Conservation (phyloP, 2,888 invertebrate genomes). For the Andrena fulva region DNA sequence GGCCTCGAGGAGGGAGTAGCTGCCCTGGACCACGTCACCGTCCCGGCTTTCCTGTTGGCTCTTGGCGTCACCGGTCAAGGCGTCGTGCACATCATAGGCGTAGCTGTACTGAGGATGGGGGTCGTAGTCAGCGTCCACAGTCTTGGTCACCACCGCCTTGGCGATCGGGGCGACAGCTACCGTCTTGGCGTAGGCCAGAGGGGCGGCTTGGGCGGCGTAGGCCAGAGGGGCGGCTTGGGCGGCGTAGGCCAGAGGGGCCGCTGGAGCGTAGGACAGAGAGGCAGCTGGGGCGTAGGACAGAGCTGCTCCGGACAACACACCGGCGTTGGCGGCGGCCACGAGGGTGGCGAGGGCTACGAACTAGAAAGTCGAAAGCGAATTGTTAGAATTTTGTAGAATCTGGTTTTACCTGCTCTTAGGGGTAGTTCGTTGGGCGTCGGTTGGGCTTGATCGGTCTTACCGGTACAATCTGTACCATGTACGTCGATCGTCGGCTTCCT, state of each 20-base stretch:
- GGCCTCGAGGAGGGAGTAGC: conserved; percentile 84
- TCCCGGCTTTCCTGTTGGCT: conserved; percentile 80
- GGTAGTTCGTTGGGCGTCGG: neutral
- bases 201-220: conserved; percentile 25
- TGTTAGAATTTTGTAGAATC: neutral
- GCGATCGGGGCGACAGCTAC: conserved; percentile 75
- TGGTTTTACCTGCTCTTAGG: neutral
- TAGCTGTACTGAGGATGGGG: conserved; percentile 82
- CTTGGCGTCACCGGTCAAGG: conserved; percentile 81
- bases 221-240: conserved; percentile 72
- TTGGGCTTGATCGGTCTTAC: neutral
- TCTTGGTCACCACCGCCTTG: conserved; percentile 77
- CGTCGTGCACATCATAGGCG: conserved; percentile 80
- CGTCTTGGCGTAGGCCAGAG: conserved; percentile 26
- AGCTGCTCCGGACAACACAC: conserved; percentile 82
- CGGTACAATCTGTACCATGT: neutral
- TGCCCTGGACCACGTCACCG: conserved; percentile 82
- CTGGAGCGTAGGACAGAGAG: conserved; percentile 78
- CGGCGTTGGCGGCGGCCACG: conserved; percentile 85
- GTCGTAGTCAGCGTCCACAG: conserved; percentile 79
- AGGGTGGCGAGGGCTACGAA: conserved; percentile 80
- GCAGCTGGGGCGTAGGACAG: conserved; percentile 79
- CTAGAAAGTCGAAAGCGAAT: conserved; percentile 63
- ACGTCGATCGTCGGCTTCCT: neutral
- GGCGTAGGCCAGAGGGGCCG: conserved; percentile 75